Evolutionary conservation across 2,797 vertebrate genomes (phyloP).

Genomic region (Heteromormyrus szaboi): DNA sequence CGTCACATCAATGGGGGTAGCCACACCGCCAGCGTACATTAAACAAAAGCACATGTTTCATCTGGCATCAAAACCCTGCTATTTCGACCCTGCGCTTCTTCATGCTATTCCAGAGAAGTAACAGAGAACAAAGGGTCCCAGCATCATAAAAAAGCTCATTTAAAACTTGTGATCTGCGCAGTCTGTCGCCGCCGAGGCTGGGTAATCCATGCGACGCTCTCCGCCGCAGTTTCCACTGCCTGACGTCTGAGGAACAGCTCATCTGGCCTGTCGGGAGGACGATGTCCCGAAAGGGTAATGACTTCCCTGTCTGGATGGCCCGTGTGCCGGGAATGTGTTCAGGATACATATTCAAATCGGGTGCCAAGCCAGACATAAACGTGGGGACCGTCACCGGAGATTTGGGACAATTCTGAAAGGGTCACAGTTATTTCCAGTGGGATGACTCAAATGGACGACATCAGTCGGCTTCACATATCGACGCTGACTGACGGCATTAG

Average conservation of each 20-base stretch:
- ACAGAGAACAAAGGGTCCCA: not conserved
- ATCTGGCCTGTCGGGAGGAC: not conserved
- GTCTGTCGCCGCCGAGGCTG: not conserved
- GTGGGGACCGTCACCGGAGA: not conserved
- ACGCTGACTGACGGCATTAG: not conserved
- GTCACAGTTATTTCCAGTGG: not conserved
- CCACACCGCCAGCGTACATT: not conserved
- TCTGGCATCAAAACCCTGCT: not conserved
- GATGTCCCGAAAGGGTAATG: not conserved
- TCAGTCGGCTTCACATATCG: not conserved
- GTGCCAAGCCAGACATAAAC: not conserved
- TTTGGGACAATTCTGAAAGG: not conserved
- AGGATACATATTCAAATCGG: too few relatives aligned
- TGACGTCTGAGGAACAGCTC: not conserved
- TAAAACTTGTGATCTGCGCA: not conserved
- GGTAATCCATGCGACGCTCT: not conserved
- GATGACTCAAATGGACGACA: not conserved
- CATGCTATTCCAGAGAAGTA: not conserved
- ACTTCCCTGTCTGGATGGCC: not conserved
- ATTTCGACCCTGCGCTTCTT: not conserved
- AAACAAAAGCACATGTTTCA: not conserved
- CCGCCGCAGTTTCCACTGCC: not conserved
- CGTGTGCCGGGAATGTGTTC: not conserved
- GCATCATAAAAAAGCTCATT: not conserved
- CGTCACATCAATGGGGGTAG: not conserved